Percentiles rank a stretch among this genome's conserved stretches.
phyloP scores from a whole-genome alignment of 2,113 vertebrate species.

The Sinocyclocheilus grahami region DNA sequence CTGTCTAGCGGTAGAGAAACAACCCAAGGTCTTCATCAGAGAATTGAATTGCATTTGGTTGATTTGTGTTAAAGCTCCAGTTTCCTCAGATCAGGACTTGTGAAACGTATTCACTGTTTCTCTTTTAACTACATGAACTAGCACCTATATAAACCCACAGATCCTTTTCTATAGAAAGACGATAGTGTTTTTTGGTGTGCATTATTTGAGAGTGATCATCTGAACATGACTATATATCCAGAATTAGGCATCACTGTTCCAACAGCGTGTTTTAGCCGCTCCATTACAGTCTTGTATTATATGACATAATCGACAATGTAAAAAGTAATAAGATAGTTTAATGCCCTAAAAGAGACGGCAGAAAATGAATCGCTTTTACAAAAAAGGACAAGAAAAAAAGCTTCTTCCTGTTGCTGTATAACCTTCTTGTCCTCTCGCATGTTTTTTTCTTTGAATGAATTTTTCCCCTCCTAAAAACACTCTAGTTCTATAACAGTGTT shows the following conservation, averaged over 20 bases:
- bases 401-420: conserved; percentile 54
- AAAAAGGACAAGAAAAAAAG: conserved; percentile 48
- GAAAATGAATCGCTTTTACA: conserved; percentile 49
- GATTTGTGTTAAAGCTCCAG: conserved; percentile 12
- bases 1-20: neutral
- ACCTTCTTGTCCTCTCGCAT: conserved; percentile 59
- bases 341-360: conserved; percentile 48
- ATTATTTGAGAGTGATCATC: conserved; percentile 1
- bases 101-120: neutral
- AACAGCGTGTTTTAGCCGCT: conserved; percentile 54
- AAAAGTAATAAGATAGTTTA: conserved; percentile 60
- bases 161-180: neutral
- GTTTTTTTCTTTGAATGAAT: conserved; percentile 57
- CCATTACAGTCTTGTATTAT: conserved; percentile 55
- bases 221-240: neutral
- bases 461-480: conserved; percentile 44
- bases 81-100: neutral
- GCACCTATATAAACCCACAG: neutral
- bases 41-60: neutral
- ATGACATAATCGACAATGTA: conserved; percentile 54
- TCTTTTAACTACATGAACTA: neutral
- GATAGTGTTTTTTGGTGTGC: conserved; percentile 7
- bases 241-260: neutral
- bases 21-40: neutral
- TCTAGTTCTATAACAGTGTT: conserved; percentile 68